Evolutionary conservation across 2,888 invertebrate species (phyloP).

Genomic region (Phortica okadai): DNA sequence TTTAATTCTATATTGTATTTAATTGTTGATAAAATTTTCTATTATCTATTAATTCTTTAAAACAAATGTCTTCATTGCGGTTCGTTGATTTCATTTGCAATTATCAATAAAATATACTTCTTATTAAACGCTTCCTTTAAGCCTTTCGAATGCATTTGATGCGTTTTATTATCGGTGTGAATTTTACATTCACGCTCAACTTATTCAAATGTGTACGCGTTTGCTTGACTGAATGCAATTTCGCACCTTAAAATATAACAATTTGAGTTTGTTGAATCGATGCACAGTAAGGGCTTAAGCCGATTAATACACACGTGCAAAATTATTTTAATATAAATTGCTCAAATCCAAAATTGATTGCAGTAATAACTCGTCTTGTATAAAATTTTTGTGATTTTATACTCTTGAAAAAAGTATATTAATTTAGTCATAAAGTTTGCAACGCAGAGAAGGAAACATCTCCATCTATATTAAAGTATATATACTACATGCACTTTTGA

Average conservation of each 20-base stretch:
- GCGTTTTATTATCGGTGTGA: constrained; percentile 14
- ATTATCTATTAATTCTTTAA: not conserved
- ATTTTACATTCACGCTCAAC: constrained; percentile 16
- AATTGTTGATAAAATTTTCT: not conserved
- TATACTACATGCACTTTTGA: too few species aligned
- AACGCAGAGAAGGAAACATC: too few species aligned
- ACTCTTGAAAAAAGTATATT: too few species aligned
- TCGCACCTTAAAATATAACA: not conserved
- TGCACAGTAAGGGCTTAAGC: not conserved
- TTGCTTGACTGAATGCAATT: constrained; percentile 24
- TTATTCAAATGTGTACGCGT: not conserved
- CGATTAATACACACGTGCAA: constrained; percentile 18
- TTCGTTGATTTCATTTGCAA: not conserved
- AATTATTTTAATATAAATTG: constrained; percentile 43
- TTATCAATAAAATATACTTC: constrained; percentile 19
- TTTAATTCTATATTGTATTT: not conserved
- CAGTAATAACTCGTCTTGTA: constrained; percentile 54
- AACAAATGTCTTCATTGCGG: not conserved
- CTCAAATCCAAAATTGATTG: constrained; percentile 55
- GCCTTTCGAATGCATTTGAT: not conserved
- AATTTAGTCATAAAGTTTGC: too few species aligned
- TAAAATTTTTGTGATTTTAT: not conserved
- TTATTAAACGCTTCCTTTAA: constrained; percentile 39
- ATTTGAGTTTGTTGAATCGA: not conserved
- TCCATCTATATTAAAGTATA: too few species aligned